phyloP scores from a whole-genome alignment of 1,140 invertebrate genomes.

The Meloidogyne exigua region DNA sequence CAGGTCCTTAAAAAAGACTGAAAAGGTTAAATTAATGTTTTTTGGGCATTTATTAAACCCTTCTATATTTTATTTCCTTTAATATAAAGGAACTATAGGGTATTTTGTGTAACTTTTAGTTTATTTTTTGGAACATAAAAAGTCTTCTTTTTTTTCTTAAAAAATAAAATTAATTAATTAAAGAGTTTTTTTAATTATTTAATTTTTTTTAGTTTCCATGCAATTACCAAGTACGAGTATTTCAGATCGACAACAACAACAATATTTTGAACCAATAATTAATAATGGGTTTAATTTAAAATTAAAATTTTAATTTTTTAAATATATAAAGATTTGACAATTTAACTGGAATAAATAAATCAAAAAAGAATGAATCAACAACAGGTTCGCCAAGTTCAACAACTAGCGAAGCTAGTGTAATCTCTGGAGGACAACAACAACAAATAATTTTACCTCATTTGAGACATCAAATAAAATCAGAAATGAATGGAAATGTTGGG shows the following conservation, averaged over 20 bases:
- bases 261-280: not conserved
- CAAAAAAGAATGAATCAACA: constrained; percentile 29
- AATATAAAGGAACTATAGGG: too few relatives aligned
- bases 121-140: too few relatives aligned
- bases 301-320: not conserved
- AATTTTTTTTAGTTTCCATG: not conserved
- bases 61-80: too few relatives aligned
- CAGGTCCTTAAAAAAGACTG: too few relatives aligned
- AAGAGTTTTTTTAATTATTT: not conserved
- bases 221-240: constrained; percentile 7
- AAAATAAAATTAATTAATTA: not conserved
- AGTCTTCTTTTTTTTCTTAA: too few relatives aligned
- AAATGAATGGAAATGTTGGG: not conserved
- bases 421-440: constrained; percentile 18
- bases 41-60: too few relatives aligned
- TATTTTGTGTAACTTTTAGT: too few relatives aligned
- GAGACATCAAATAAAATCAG: not conserved
- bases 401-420: constrained; percentile 32
- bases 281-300: not conserved
- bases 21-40: too few relatives aligned
- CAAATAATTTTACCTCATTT: not conserved
- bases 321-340: not conserved
- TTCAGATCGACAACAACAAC: not conserved
- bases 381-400: constrained; percentile 34
- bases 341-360: too few relatives aligned